Conservation (phyloP, 23 tunicate genomes). For the Oikopleura dioica region DNA sequence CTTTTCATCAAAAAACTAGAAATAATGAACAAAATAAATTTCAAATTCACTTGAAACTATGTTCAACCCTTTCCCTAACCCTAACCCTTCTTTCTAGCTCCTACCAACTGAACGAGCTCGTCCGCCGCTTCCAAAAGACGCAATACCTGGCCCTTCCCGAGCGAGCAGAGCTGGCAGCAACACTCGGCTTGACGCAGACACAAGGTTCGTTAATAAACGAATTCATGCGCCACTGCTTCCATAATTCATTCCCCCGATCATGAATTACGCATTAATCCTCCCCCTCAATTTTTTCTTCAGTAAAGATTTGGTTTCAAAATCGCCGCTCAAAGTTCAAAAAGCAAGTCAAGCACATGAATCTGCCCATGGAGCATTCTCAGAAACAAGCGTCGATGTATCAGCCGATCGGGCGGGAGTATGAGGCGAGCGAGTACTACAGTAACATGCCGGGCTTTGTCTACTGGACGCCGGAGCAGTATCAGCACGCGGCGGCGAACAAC, state of each 20-base stretch:
- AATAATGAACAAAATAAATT: too few relatives aligned
- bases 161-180: conserved; percentile 70
- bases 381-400: background rate
- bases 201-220: conserved; percentile 21
- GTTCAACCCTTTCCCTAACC: too few relatives aligned
- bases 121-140: conserved; percentile 32
- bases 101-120: conserved; percentile 38
- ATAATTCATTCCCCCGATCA: too few relatives aligned
- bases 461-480: background rate
- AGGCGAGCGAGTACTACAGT: background rate
- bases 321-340: conserved; percentile 92
- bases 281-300: conserved; percentile 20
- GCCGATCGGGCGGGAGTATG: background rate
- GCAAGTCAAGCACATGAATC: conserved; percentile 53
- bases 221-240: background rate
- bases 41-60: too few relatives aligned
- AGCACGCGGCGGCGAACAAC: too few relatives aligned
- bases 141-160: conserved; percentile 76
- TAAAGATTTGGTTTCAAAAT: conserved; percentile 95
- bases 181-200: conserved; percentile 62
- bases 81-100: too few relatives aligned
- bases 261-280: too few relatives aligned
- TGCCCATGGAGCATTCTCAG: background rate
- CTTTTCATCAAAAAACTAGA: too few relatives aligned
- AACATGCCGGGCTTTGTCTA: background rate